A percentile compares a stretch with the other conserved stretches of the same genome.
Conservation (phyloP, 2,888 invertebrate genomes). For the Athalia cordata region DNA sequence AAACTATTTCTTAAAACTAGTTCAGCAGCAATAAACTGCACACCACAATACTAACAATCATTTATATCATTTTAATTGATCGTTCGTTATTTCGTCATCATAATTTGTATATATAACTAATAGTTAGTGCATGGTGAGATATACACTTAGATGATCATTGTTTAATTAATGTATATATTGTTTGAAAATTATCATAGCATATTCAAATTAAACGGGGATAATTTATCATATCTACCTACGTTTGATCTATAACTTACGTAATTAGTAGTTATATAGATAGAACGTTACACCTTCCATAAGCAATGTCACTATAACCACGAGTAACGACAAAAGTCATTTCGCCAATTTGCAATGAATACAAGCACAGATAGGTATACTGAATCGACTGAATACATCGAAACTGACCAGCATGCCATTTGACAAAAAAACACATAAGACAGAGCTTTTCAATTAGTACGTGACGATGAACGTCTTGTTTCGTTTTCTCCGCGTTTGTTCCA, state of each 20-base stretch:
- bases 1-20: too few species aligned
- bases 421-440: neutral
- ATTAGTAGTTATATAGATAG: neutral
- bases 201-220: neutral
- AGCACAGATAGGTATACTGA: too few species aligned
- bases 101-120: neutral
- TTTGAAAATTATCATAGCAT: slow-evolving; percentile 12
- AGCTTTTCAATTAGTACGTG: too few species aligned
- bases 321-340: neutral
- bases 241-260: neutral
- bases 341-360: too few species aligned
- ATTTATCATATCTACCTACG: neutral
- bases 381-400: neutral
- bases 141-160: slow-evolving; percentile 24
- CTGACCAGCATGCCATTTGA: slow-evolving; percentile 21
- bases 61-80: neutral
- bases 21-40: too few species aligned
- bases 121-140: slow-evolving; percentile 26
- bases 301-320: neutral
- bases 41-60: too few species aligned
- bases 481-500: neutral
- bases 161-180: slow-evolving; percentile 28
- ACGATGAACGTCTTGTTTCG: too few species aligned
- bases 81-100: slow-evolving; percentile 1
- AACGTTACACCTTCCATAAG: neutral